Base-by-base conservation (phyloP, 2,888 invertebrate genomes). In the Meandrusa payeni region DNA sequence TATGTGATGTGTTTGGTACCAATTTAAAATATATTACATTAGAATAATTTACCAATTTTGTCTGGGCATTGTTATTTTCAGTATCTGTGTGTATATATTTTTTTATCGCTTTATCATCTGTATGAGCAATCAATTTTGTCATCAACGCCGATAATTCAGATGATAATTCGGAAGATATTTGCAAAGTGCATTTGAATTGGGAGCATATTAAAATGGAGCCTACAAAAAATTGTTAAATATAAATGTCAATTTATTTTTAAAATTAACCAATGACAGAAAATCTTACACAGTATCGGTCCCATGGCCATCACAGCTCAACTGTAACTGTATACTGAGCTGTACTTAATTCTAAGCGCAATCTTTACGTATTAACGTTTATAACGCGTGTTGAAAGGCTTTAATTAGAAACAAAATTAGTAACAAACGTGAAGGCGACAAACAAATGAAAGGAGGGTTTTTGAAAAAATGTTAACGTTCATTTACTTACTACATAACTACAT, bases 11-110 rank as follows among this genome's bases (percentile, higher is more conserved):
- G 4, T 43, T 13, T 31, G 43, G 20, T 10, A 26, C 6, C 2
- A 53, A 48, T 37, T 65, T 60, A 10, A 67, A 38, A 33, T 54
- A 59, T 45, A 60, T 61, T 34, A 68, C 51, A 41, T 58, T 50
- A 2, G 68, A 68, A 51, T 68, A 49, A 47, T 61, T 61, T 17
- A 40, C 37, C 41, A 40, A 5, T 13, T 54, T 44, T 13, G 46
- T 28, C 5, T 46, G 41, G 15, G 41, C 45, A 6, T 43, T 27
- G 26, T 11, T 36, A 12, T 9, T 40, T 15, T 33, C 10, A 11
- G 9, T 24, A 5, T 28, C 29, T 15, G 2, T 29, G 3, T 36
- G 4, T 12, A 15, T 5, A 11, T 11, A 6, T 31, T 38, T 22
- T 2, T 33, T 32, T n/a, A 12, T 9, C 23, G 17, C n/a, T n/a